These are phyloP conservation scores for Choreutis nemorana DNA, from an alignment of 2,888 invertebrate genomes.

Conservation along the genomic window DNA sequence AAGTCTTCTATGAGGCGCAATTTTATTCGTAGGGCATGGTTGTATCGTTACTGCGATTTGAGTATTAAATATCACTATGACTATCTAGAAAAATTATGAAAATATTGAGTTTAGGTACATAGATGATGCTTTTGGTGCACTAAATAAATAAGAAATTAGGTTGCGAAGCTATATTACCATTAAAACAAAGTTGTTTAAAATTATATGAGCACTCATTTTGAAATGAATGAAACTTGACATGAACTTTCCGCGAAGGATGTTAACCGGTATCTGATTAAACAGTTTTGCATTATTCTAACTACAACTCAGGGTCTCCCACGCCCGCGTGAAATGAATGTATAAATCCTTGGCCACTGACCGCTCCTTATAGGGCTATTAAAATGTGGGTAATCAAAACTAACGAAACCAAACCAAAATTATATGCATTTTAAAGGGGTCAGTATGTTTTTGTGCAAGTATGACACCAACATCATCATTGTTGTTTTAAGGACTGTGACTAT, in stretches of 20 bases:
- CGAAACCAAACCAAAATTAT: slow-evolving; percentile 14
- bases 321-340: slow-evolving; percentile 25
- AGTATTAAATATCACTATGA: too few species aligned
- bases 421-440: slow-evolving; percentile 1
- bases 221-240: too few species aligned
- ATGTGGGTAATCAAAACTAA: slow-evolving; percentile 16
- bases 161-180: too few species aligned
- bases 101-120: too few species aligned
- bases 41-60: slow-evolving; percentile 41
- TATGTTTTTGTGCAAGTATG: too few species aligned
- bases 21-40: slow-evolving; percentile 55
- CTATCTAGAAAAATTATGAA: too few species aligned
- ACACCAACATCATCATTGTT: too few species aligned
- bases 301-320: slow-evolving; percentile 41
- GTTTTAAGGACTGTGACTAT: too few species aligned
- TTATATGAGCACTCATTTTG: too few species aligned
- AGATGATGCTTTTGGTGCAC: too few species aligned
- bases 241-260: slow-evolving; percentile 23
- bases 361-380: slow-evolving; percentile 26
- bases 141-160: too few species aligned
- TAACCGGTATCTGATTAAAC: slow-evolving; percentile 30
- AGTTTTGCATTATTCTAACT: slow-evolving; percentile 24
- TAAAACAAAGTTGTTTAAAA: too few species aligned
- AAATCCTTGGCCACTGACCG: slow-evolving; percentile 41
- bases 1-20: slow-evolving; percentile 39